phyloP scores from a whole-genome alignment of 2,113 vertebrate genomes.

The Megatriorchis doriae region DNA sequence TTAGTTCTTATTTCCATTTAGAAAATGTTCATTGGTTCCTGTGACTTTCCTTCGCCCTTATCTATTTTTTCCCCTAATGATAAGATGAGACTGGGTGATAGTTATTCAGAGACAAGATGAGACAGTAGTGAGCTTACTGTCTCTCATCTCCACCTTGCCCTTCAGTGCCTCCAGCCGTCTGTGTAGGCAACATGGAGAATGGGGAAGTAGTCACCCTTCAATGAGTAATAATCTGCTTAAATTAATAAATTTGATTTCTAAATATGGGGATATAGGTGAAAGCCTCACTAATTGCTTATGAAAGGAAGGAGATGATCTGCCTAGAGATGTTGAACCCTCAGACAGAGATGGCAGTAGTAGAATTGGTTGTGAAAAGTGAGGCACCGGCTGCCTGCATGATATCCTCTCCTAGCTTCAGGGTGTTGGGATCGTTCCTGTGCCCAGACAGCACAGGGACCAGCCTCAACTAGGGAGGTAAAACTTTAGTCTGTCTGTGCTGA shows the following conservation, averaged over 20 bases:
- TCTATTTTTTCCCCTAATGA: neutral
- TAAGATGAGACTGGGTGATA: neutral
- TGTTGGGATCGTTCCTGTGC: neutral
- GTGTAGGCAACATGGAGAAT: neutral
- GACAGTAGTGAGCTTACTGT: neutral
- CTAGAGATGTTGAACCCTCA: neutral
- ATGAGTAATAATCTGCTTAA: neutral
- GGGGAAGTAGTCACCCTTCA: neutral
- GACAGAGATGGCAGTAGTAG: neutral
- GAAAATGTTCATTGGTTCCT: neutral
- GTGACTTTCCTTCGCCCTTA: neutral
- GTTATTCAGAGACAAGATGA: neutral
- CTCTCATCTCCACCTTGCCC: neutral
- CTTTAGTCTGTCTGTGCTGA: neutral
- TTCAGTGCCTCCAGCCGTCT: neutral
- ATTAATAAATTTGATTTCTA: neutral
- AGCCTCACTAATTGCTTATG: neutral
- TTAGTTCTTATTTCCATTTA: neutral
- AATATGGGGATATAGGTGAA: neutral
- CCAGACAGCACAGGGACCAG: neutral
- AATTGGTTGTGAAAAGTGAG: neutral
- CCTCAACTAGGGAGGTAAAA: neutral
- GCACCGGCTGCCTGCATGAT: rapidly evolving
- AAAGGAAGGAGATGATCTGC: neutral
- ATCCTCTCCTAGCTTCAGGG: neutral